Base-by-base conservation (phyloP, 2,888 invertebrate genomes). In the Iphiclides podalirius region DNA sequence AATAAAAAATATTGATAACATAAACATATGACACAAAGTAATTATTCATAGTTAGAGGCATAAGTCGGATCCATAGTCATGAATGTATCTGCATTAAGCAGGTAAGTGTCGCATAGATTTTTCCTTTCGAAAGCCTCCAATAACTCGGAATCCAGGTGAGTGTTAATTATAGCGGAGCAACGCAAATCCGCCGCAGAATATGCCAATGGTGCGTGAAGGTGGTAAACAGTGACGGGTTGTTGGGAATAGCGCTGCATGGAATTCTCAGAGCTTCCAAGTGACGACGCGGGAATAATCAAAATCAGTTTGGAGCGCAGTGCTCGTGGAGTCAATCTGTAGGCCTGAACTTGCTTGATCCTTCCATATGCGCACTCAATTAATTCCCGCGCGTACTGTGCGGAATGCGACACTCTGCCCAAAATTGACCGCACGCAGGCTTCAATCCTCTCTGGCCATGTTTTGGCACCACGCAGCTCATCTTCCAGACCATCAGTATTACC, bases 41-140 rank as follows among this genome's bases (percentile, higher is more conserved):
- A n/a, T n/a, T n/a, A n/a, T n/a, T n/a, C n/a, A n/a, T n/a, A n/a
- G n/a, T n/a, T n/a, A n/a, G n/a, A n/a, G n/a, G n/a, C n/a, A n/a
- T n/a, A n/a, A n/a, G n/a, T n/a, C n/a, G n/a, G n/a, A n/a, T 35
- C 23, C 2, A 14, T 45, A 37, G 53, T 47, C 65, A 68, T 67
- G 42, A 65, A 69, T 1, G 56, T 51, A 14, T 70, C 60, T 0
- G 60, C 56, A 26, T 67, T 66, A 2, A 65, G 33, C 0, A 72
- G 45, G 39, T 74, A 79, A 0, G 72, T 64, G 8, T 75, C 70
- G 41, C 79, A 79, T 1, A 70, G 55, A 39, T 75, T 76, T 33
- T 52, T 68, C 1, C 59, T 61, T 2, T 73, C 55, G 36, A 70
- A 81, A 0, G 34, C 55, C 9, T 70, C 53, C 1, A 72, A 8